Conservation (phyloP, 2,888 invertebrate genomes). For the Archips xylosteana region DNA sequence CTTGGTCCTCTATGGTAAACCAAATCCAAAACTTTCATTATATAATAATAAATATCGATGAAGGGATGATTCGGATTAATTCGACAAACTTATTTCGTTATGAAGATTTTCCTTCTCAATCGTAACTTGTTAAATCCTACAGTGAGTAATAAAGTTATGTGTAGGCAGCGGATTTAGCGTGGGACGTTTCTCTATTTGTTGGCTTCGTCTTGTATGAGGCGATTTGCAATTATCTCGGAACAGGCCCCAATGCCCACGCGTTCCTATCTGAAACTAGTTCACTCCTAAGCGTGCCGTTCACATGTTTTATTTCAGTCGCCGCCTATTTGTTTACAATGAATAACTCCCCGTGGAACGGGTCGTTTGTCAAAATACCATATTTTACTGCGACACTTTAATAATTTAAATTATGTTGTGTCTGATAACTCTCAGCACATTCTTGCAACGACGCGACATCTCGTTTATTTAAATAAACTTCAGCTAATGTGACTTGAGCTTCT, state of each 20-base stretch:
- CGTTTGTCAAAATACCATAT: constrained; percentile 37
- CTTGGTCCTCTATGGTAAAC: not conserved
- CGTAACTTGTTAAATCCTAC: constrained; percentile 33
- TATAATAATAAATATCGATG: constrained; percentile 21
- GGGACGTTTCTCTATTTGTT: constrained; percentile 42
- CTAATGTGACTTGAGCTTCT: constrained; percentile 18
- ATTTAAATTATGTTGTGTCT: constrained; percentile 25
- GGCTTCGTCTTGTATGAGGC: constrained; percentile 40
- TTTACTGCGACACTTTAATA: constrained; percentile 30
- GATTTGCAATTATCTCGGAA: constrained; percentile 44
- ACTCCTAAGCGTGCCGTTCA: constrained; percentile 38
- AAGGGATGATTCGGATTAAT: constrained; percentile 1
- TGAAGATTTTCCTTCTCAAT: constrained; percentile 22
- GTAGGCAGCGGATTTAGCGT: constrained; percentile 41
- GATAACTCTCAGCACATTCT: constrained; percentile 26
- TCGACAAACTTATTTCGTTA: constrained; percentile 12
- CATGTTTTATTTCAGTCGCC: constrained; percentile 42
- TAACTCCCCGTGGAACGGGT: constrained; percentile 33
- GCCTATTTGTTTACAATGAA: constrained; percentile 41
- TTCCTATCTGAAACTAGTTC: constrained; percentile 37
- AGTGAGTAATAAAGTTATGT: constrained; percentile 37
- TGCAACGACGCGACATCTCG: constrained; percentile 9
- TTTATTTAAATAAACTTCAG: constrained; percentile 25
- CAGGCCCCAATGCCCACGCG: constrained; percentile 41
- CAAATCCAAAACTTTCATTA: constrained; percentile 5